phyloP scores from a whole-genome alignment of 2,113 vertebrate genomes.

The Phalacrocorax aristotelis region DNA sequence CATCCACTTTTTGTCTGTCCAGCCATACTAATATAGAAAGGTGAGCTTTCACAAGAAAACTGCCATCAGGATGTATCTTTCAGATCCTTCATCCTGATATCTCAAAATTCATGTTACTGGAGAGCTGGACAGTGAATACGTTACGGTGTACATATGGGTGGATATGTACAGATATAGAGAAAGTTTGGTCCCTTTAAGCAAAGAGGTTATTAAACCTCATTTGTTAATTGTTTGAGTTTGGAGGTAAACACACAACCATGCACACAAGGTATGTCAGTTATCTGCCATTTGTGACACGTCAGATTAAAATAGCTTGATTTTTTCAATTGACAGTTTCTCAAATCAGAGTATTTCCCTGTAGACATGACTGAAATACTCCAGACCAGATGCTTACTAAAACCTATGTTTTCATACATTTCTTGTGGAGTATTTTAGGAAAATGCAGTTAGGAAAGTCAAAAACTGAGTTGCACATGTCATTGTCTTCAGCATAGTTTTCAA shows the following conservation, averaged over 20 bases:
- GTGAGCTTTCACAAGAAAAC: background rate
- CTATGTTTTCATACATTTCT: background rate
- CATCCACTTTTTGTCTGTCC: constrained; percentile 15
- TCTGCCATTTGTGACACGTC: background rate
- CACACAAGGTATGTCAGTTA: background rate
- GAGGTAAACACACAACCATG: background rate
- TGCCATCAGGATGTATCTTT: background rate
- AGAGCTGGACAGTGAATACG: background rate
- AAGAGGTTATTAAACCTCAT: background rate
- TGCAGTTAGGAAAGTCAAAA: background rate
- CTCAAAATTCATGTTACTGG: background rate
- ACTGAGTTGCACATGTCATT: background rate
- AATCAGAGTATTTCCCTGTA: background rate
- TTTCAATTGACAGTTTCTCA: background rate
- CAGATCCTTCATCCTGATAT: background rate
- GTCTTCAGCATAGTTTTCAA: background rate
- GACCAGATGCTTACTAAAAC: background rate
- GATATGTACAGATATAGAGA: background rate
- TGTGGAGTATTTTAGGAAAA: background rate
- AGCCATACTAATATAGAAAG: background rate
- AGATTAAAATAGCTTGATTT: background rate
- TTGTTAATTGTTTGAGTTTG: background rate
- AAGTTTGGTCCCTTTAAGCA: background rate
- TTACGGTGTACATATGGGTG: background rate
- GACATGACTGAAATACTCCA: background rate